Evolutionary conservation across 2,888 invertebrate species (phyloP).

Genomic region (Allophyes oxyacanthae): DNA sequence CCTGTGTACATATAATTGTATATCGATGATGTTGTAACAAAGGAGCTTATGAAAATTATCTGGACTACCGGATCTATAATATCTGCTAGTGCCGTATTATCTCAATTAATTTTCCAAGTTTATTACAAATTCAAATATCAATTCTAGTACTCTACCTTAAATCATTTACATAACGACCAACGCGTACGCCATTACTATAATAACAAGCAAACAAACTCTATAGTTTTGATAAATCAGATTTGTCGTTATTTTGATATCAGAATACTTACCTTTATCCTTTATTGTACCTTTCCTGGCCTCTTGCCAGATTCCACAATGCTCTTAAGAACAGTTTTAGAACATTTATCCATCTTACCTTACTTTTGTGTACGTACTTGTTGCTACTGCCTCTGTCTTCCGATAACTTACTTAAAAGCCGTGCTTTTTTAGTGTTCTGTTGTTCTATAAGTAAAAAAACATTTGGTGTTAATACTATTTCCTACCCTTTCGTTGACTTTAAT

Average conservation of each 20-base stretch:
- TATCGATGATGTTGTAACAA: background rate
- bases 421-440: no score
- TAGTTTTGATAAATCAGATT: conserved; percentile 29
- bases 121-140: conserved; percentile 24
- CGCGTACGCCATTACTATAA: conserved; percentile 23
- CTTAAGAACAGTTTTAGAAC: no score
- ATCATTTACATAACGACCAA: conserved; percentile 36
- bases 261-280: conserved; percentile 21
- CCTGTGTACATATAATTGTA: no score
- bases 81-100: conserved; percentile 14
- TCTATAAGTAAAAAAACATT: no score
- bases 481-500: no score
- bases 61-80: conserved; percentile 8
- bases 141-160: conserved; percentile 16
- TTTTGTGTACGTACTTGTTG: no score
- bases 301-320: background rate
- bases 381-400: no score
- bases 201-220: conserved; percentile 20
- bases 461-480: no score
- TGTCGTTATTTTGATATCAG: conserved; percentile 15
- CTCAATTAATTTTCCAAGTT: conserved; percentile 20
- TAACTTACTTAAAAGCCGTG: no score
- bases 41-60: background rate
- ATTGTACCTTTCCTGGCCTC: conserved; percentile 4
- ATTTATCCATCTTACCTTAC: no score